phyloP scores from a whole-genome alignment of 2,888 invertebrate genomes.

The Brachyptera risi region DNA sequence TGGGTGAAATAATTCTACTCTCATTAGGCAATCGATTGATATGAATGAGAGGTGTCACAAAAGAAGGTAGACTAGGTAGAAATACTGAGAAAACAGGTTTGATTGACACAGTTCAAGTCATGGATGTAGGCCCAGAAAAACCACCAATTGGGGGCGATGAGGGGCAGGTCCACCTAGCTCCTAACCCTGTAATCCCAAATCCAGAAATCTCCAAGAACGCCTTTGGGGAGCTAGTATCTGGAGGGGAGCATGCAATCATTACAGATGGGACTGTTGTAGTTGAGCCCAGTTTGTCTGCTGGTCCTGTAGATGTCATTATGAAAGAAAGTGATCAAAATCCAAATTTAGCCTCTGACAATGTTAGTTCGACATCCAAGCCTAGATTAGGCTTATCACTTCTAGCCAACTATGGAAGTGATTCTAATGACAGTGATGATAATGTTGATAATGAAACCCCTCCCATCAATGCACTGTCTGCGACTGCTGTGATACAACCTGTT shows the following conservation, averaged over 20 bases:
- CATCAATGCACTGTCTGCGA: background rate
- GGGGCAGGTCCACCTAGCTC: conserved; percentile 6
- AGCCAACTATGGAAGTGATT: conserved; percentile 12
- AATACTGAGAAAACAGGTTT: no score
- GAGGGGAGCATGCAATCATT: background rate
- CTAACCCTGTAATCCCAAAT: background rate
- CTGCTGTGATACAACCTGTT: background rate
- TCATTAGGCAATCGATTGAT: background rate
- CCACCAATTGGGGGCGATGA: background rate
- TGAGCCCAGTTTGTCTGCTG: background rate
- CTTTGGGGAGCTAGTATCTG: background rate
- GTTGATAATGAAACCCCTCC: background rate
- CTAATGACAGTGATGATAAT: conserved; percentile 1
- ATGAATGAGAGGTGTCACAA: background rate
- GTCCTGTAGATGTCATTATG: no score
- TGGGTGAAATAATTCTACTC: background rate
- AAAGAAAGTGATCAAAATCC: no score
- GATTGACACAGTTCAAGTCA: no score
- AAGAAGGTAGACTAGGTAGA: background rate
- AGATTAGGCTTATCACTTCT: background rate
- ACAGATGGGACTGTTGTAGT: background rate
- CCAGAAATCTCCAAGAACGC: background rate
- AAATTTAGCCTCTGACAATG: background rate
- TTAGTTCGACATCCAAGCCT: background rate
- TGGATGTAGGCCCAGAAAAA: no score